Evolutionary conservation across 2,888 invertebrate species (phyloP), one percentile per base, ranked within the genome.

Genomic region (Chrysotoxum bicinctum): DNA sequence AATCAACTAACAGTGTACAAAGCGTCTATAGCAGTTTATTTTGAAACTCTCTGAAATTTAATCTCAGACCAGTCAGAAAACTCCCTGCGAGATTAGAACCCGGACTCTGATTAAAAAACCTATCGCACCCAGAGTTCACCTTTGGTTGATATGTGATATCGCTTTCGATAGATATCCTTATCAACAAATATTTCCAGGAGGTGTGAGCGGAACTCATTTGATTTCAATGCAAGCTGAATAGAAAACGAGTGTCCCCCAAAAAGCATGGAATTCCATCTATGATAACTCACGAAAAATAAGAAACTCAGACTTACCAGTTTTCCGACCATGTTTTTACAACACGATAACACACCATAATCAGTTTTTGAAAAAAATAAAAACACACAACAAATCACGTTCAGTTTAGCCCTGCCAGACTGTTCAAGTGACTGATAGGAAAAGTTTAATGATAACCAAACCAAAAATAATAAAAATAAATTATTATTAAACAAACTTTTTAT

Each of bases 361-460:
- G 76, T 85, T 81, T 66, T 66, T 48, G 35, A 32, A 50, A 16
- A 73, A 60, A 64, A 70, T 16, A 45, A 19, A 19, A 70, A 66
- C 64, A 77, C 58, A 77, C 43, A 45, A 56, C 64, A 70, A 69
- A 70, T 70, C 60, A 58, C 52, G n/a, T 14, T 60, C 66, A 40
- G 48, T 37, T 26, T 30, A 80, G 52, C 19, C 58, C 35, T 43
- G 52, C 37, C 62, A 23, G 16, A 68, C 43, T 70, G 54, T 50
- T 50, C 54, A 23, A 54, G 30, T 45, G 74, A 85, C 76, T 85
- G 85, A 85, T 85, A 85, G 81, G 81, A 85, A 85, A 81, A 85
- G 81, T 85, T 81, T 58, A 77, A 85, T 81, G 85, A 85, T 85
- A 85, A 85, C 81, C 85, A 85, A 81, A 81, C 45, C 70, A 72